Conservation (phyloP, 2,113 vertebrate genomes). For the Ictidomys tridecemlineatus region DNA sequence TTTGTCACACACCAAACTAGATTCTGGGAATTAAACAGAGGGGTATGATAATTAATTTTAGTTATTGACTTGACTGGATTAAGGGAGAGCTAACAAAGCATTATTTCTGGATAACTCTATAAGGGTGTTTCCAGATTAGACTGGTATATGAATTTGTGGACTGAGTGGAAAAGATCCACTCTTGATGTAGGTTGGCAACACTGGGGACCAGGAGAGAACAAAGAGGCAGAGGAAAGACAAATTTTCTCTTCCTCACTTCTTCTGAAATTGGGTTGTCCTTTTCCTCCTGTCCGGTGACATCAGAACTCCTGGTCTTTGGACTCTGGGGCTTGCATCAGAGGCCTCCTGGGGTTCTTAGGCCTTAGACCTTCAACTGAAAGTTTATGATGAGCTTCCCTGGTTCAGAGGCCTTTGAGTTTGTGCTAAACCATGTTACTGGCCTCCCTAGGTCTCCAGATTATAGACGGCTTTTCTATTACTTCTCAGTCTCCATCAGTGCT, state of each 20-base stretch:
- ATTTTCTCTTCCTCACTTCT: too few species aligned
- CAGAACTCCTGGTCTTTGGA: not conserved
- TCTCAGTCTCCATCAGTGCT: not conserved
- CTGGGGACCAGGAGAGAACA: not conserved
- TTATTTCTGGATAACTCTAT: not conserved
- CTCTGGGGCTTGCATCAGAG: not conserved
- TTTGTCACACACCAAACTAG: not conserved
- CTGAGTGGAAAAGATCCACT: not conserved
- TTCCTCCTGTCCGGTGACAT: not conserved
- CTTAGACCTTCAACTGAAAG: not conserved
- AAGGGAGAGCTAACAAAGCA: not conserved
- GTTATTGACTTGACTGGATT: not conserved
- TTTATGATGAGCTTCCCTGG: too few species aligned
- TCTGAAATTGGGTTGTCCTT: not conserved
- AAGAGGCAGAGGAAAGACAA: not conserved
- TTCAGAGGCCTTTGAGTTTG: not conserved
- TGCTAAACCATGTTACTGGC: too few species aligned
- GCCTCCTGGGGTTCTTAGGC: not conserved
- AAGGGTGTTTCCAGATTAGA: not conserved
- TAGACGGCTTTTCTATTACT: not conserved
- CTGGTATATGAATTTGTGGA: not conserved
- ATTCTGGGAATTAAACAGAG: not conserved
- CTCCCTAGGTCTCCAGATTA: not conserved
- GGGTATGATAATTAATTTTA: too few species aligned
- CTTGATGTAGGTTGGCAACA: not conserved